These are phyloP conservation scores for Cephalopachus bancanus DNA, from an alignment of 2,797 vertebrate species.

Conservation along the genomic window DNA sequence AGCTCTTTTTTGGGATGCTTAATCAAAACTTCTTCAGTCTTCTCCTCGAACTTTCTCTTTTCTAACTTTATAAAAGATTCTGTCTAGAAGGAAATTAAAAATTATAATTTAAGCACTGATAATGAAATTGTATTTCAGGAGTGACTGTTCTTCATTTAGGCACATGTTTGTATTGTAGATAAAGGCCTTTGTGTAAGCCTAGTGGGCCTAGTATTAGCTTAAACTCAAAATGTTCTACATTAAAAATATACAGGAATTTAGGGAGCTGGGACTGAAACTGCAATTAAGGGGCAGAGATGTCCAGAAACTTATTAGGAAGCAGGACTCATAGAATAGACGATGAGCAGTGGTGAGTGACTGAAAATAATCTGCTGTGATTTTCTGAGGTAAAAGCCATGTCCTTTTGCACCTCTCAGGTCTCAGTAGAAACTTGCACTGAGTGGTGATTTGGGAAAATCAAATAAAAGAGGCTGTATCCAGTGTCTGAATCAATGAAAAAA, in stretches of 20 bases:
- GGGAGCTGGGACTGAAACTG: background rate
- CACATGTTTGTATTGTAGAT: background rate
- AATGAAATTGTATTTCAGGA: background rate
- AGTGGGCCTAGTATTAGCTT: background rate
- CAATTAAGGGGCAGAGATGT: background rate
- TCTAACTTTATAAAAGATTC: background rate
- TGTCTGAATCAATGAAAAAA: background rate
- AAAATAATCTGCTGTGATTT: background rate
- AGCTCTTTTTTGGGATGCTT: constrained; percentile 35
- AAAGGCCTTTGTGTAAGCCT: background rate
- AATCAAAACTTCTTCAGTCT: constrained; percentile 14
- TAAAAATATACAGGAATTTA: background rate
- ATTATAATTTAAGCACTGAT: background rate
- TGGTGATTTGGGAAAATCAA: background rate
- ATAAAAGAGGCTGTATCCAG: background rate
- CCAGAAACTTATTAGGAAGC: background rate
- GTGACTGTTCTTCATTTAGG: background rate
- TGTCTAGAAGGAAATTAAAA: background rate
- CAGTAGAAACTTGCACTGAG: background rate
- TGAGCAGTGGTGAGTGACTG: background rate
- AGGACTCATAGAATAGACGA: background rate
- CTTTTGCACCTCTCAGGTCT: background rate
- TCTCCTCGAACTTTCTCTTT: constrained; percentile 49
- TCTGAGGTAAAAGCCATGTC: background rate
- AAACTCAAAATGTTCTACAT: background rate